phyloP scores from a whole-genome alignment of 2,113 vertebrate genomes.

The Corydoras maculifer region DNA sequence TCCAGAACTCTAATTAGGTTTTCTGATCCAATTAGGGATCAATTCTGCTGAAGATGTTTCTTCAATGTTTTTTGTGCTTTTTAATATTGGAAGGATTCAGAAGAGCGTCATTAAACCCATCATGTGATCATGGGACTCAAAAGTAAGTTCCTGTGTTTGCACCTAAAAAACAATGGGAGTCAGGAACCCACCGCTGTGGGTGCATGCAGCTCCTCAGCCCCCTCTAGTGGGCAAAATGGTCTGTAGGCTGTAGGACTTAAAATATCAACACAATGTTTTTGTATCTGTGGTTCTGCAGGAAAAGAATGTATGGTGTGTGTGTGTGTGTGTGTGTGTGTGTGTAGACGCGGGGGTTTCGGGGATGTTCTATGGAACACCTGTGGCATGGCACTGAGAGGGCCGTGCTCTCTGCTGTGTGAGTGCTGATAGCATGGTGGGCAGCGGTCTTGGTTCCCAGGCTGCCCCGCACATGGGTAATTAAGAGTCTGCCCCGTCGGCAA shows the following conservation, averaged over 20 bases:
- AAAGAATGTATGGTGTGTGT: background rate
- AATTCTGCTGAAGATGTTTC: background rate
- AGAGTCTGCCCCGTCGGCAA: constrained; percentile 5
- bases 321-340: constrained; percentile 15
- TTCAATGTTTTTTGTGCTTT: too few relatives aligned
- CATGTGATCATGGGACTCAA: too few relatives aligned
- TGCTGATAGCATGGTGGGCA: constrained; percentile 19
- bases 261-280: too few relatives aligned
- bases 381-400: constrained; percentile 14
- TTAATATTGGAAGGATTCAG: too few relatives aligned
- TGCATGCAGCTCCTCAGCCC: too few relatives aligned
- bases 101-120: too few relatives aligned
- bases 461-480: constrained; percentile 27
- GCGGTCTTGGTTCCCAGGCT: constrained; percentile 7
- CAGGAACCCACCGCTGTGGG: too few relatives aligned
- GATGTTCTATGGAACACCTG: background rate
- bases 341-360: background rate
- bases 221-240: too few relatives aligned
- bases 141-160: too few relatives aligned
- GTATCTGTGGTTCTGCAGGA: too few relatives aligned
- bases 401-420: constrained; percentile 24
- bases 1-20: background rate
- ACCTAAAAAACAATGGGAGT: too few relatives aligned
- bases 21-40: background rate
- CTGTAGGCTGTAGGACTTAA: too few relatives aligned